Base-by-base conservation (phyloP, 1,140 invertebrate species). In the Anagrus nilaparvatae region DNA sequence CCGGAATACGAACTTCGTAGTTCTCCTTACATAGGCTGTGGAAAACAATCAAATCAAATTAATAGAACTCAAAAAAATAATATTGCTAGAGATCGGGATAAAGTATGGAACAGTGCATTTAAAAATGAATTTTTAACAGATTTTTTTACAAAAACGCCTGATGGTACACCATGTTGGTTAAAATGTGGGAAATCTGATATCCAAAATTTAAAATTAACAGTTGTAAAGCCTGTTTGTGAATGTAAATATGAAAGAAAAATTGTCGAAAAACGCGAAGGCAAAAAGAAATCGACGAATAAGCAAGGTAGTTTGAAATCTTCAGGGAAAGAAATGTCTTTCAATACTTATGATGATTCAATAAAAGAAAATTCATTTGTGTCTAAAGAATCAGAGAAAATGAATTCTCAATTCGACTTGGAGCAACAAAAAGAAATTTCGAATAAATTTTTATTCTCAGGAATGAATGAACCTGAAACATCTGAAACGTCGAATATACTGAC, bases 201-300 rank as follows among this genome's bases (percentile, higher is more conserved):
- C 4, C 13, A 17, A 9, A 18, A 28, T 8, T n/a, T n/a, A 14
- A 46, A 36, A 16, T 40, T 65, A 3, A 44, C 47, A 14, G 43
- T 54, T 0, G 55, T 47, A 20, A 54, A 48, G n/a, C 58, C 62
- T 12, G 59, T 61, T 1, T 63, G 60, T 14, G 60, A 65, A 33
- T 65, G 62, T 40, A 49, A 51, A n/a, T 52, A 60, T 17, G 59
- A 65, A 19, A 50, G 60, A 18, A 61, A 58, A 34, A 48, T 54
- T 20, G 40, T 63, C 0, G 55, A 54, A 16, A 37, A 43, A 23
- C 46, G 47, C 0, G 60, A 64, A 32, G 53, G 56, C 5, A 49
- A 35, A 29, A 23, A 34, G 3, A 51, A 48, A n/a, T 51, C 46
- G 47, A 24, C 48, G 4, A 33, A 49, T 13, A 52, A 53, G 3